Conservation (phyloP, 2,113 vertebrate species). For the Litocranius walleri region DNA sequence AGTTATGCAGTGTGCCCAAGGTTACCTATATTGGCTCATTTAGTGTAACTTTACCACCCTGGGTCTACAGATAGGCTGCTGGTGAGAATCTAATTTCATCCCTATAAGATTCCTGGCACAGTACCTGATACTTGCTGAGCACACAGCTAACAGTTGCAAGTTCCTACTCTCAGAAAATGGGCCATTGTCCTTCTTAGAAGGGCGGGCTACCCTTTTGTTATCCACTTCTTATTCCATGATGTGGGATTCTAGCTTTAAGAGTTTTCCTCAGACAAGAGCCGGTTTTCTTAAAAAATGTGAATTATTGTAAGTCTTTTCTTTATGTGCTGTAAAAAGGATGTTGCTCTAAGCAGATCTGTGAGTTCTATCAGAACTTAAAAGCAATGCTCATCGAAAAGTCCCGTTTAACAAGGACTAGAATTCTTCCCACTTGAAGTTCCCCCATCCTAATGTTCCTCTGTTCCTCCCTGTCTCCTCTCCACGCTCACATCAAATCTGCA, state of each 20-base stretch:
- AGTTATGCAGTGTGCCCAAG: not conserved
- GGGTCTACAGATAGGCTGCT: not conserved
- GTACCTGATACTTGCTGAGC: not conserved
- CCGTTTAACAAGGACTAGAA: not conserved
- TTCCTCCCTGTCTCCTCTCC: not conserved
- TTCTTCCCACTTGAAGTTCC: not conserved
- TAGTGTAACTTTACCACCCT: not conserved
- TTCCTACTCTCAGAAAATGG: not conserved
- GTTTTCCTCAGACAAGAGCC: not conserved
- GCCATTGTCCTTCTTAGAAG: not conserved
- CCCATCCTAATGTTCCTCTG: not conserved
- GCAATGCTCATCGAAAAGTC: not conserved
- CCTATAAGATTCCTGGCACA: not conserved
- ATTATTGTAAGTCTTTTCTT: not conserved
- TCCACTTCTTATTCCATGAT: not conserved
- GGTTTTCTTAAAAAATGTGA: not conserved
- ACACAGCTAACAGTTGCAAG: not conserved
- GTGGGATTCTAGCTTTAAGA: not conserved
- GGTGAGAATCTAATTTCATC: not conserved
- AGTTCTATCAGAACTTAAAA: not conserved
- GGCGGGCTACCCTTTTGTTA: not conserved
- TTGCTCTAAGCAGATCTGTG: conserved; percentile 1
- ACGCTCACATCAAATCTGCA: not conserved
- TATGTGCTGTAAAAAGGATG: not conserved
- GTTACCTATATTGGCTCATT: not conserved